Percentiles rank a stretch among this genome's conserved stretches.
phyloP scores from a whole-genome alignment of 2,113 vertebrate species.

The Trogon melanurus region DNA sequence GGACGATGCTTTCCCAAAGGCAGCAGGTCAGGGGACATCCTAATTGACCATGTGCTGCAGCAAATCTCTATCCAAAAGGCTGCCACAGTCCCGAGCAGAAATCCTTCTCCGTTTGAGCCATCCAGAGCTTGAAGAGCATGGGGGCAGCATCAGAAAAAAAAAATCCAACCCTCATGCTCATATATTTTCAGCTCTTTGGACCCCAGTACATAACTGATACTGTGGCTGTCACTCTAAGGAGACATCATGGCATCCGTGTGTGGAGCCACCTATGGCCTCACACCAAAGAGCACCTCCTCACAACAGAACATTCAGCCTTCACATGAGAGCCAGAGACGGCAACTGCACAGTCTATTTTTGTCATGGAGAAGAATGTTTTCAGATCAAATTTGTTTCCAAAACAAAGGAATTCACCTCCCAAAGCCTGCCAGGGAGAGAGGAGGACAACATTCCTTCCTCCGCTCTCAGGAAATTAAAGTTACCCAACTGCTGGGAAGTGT shows the following conservation, averaged over 20 bases:
- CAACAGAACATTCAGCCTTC: background rate
- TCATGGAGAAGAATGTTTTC: background rate
- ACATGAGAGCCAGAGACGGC: background rate
- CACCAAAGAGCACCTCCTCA: background rate
- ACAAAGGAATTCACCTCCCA: constrained; percentile 18
- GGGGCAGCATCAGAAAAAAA: background rate
- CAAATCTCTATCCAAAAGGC: background rate
- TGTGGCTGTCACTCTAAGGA: background rate
- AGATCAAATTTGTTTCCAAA: constrained; percentile 5
- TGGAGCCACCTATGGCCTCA: background rate
- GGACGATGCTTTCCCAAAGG: rapidly evolving
- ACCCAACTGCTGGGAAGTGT: background rate
- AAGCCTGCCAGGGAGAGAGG: background rate
- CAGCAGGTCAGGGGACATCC: background rate
- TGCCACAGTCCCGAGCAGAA: background rate
- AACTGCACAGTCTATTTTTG: background rate
- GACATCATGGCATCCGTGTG: rapidly evolving
- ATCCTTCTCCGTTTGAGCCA: background rate
- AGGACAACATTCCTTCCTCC: constrained; percentile 3
- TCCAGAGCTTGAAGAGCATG: background rate
- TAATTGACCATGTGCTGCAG: background rate
- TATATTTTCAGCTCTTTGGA: background rate
- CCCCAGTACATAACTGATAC: background rate
- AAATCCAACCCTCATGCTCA: background rate
- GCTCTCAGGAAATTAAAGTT: constrained; percentile 56